Evolutionary conservation across 2,113 vertebrate species (phyloP).

Genomic region (Polyodon spathula): DNA sequence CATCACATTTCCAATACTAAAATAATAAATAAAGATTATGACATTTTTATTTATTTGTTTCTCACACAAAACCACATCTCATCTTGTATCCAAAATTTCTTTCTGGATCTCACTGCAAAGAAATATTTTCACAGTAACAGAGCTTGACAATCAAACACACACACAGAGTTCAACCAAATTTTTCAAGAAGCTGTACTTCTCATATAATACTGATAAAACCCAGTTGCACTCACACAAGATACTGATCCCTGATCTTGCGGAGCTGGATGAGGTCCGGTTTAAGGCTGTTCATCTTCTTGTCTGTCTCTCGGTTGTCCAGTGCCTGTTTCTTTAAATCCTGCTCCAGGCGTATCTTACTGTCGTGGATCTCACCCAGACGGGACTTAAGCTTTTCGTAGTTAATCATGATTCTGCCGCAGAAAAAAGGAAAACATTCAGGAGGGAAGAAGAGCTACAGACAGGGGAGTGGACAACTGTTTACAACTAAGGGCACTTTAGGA

Average conservation of each 20-base stretch:
- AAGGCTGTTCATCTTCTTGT: conserved; percentile 92
- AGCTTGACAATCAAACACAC: too few relatives aligned
- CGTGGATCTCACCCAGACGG: conserved; percentile 86
- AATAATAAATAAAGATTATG: too few relatives aligned
- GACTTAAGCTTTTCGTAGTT: conserved; percentile 92
- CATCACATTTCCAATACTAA: too few relatives aligned
- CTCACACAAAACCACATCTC: too few relatives aligned
- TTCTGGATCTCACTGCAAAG: too few relatives aligned
- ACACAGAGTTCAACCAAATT: too few relatives aligned
- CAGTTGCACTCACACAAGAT: conserved; percentile 75
- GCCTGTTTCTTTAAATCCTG: conserved; percentile 88
- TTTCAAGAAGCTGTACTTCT: too few relatives aligned
- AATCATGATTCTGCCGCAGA: conserved; percentile 71
- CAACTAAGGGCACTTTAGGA: too few relatives aligned
- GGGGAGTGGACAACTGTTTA: too few relatives aligned
- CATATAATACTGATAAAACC: neutral
- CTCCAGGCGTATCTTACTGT: conserved; percentile 85
- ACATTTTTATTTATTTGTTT: too few relatives aligned
- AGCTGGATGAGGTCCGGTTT: conserved; percentile 90
- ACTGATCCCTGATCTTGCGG: conserved; percentile 88
- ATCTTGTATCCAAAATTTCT: too few relatives aligned
- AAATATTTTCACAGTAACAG: too few relatives aligned
- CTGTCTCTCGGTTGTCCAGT: conserved; percentile 87
- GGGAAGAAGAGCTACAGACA: conserved; percentile 14
- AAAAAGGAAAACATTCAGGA: conserved; percentile 23